Evolutionary conservation across 2,797 vertebrate species (phyloP).

Genomic region (Gallirallus australis): DNA sequence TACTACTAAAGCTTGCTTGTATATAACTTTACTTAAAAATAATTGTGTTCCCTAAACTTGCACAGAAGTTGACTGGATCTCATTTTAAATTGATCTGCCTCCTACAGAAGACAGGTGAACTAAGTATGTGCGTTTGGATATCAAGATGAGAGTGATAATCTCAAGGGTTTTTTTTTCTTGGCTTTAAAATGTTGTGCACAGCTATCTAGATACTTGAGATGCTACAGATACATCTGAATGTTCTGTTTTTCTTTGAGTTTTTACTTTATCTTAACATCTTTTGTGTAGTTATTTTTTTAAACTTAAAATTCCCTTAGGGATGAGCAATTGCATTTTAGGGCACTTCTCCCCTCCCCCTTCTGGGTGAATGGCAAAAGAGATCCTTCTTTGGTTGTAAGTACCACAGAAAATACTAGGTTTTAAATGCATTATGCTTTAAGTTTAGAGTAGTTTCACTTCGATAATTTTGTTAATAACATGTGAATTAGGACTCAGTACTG

Average conservation of each 20-base stretch:
- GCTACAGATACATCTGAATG: background rate
- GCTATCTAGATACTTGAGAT: background rate
- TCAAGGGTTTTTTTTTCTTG: background rate
- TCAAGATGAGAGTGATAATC: background rate
- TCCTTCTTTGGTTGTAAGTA: background rate
- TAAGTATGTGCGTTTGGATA: background rate
- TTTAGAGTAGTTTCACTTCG: background rate
- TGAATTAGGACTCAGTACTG: background rate
- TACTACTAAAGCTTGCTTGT: conserved; percentile 1
- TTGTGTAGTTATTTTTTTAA: background rate
- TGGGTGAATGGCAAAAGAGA: background rate
- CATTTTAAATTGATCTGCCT: background rate
- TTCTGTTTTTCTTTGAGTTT: background rate
- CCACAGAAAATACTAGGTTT: background rate
- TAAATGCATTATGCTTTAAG: background rate
- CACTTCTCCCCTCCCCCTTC: background rate
- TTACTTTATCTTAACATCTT: background rate
- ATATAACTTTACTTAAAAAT: background rate
- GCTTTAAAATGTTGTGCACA: background rate
- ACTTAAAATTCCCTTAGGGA: background rate
- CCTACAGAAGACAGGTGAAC: background rate
- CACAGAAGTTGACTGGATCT: background rate
- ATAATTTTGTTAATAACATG: background rate
- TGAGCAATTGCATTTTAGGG: background rate
- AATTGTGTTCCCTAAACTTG: background rate